Evolutionary conservation across 2,113 vertebrate genomes (phyloP).

Genomic region (Hucho hucho): DNA sequence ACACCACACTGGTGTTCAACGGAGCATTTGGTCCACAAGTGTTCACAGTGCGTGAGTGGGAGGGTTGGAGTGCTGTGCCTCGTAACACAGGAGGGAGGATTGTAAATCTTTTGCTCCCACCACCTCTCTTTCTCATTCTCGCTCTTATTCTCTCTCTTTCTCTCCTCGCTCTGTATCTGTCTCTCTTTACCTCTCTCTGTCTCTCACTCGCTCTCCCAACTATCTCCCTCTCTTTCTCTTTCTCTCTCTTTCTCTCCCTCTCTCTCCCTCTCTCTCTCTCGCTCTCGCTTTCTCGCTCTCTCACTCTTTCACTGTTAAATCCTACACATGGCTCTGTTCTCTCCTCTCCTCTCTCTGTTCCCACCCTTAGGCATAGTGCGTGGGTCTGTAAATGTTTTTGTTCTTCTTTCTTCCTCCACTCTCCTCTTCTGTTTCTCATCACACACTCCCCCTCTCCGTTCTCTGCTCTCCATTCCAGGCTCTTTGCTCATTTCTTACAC

Average conservation of each 20-base stretch:
- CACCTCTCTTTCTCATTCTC: background rate
- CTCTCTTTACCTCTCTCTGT: slow-evolving; percentile 5
- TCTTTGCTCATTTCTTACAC: slow-evolving; percentile 15
- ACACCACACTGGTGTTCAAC: slow-evolving; percentile 5
- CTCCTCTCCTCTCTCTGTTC: slow-evolving; percentile 21
- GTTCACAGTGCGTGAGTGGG: too few relatives aligned
- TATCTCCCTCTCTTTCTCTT: background rate
- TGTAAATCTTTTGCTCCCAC: slow-evolving; percentile 40
- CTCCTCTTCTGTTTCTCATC: slow-evolving; percentile 27
- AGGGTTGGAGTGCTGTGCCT: too few relatives aligned
- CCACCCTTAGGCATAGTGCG: slow-evolving; percentile 51
- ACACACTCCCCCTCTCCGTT: slow-evolving; percentile 7
- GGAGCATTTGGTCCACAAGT: too few relatives aligned
- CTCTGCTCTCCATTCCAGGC: slow-evolving; percentile 12
- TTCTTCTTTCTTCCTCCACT: slow-evolving; percentile 24
- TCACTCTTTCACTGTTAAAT: background rate
- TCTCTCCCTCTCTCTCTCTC: background rate
- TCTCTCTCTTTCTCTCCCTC: background rate
- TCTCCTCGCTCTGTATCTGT: background rate
- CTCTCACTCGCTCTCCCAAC: slow-evolving; percentile 8
- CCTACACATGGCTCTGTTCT: slow-evolving; percentile 8
- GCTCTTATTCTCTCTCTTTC: background rate
- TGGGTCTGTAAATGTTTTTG: slow-evolving; percentile 59
- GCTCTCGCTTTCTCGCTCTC: background rate
- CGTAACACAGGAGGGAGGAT: slow-evolving; percentile 16